Evolutionary conservation across 2,888 invertebrate species (phyloP), one percentile per base, ranked within the genome.

Genomic region (Drosophila leonis): DNA sequence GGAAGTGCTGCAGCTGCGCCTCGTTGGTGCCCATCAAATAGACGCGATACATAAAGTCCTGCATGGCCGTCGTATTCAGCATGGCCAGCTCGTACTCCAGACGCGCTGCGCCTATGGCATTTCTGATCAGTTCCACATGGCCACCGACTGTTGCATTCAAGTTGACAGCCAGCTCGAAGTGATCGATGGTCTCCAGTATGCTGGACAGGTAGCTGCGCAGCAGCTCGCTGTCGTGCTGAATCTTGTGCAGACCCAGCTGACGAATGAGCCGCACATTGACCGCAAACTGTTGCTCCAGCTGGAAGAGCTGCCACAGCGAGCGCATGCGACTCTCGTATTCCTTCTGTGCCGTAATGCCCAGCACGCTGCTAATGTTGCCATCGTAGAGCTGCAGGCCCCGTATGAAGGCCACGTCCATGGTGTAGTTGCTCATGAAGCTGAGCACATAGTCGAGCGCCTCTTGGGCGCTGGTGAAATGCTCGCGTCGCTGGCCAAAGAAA

Each of bases 51-150:
- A 91, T 61, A 33, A 92, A 92, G 49, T 78, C 72, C 72, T 91
- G 91, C 90, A 91, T 92, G 15, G 87, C 82, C 8, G 91, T 91
- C 3, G 85, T 90, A 51, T 91, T 91, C 0, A 79, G 65, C 60
- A 92, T 37, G 5, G 88, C 70, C 0, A 75, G 64, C 18, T 75
- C 70, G 13, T 86, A 88, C 1, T 77, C 70, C 2, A 70, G 4
- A 0, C 63, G 60, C 0, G 81, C 68, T 4, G 70, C 60, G 13
- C 67, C 9, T 8, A 79, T 72, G 15, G 80, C 66, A 5, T 60
- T 61, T 1, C 57, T 64, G 15, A 89, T 72, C 7, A 63, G 18
- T 37, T 62, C 59, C 63, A 66, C 49, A 62, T 78, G 57, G 35
- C 48, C 18, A 12, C 13, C 29, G 41, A 18, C 27, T 7, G 37